Conservation (phyloP, 1,140 invertebrate species). For the Sycobia sp. region DNA sequence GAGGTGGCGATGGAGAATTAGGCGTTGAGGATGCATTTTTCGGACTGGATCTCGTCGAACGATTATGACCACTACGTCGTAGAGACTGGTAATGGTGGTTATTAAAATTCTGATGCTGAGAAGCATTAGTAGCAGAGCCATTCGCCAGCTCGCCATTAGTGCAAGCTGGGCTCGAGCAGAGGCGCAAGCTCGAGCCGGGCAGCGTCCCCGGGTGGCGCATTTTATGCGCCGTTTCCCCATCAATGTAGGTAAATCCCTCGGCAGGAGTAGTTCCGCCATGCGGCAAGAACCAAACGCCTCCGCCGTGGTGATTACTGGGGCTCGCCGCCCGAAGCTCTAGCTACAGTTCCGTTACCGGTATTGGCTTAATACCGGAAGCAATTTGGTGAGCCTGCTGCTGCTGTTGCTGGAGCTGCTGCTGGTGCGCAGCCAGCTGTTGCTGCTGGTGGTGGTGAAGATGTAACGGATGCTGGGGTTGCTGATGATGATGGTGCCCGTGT, state of each 20-base stretch:
- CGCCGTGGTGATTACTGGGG: slow-evolving; percentile 61
- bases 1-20: slow-evolving; percentile 34
- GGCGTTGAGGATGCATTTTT: slow-evolving; percentile 18
- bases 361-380: slow-evolving; percentile 70
- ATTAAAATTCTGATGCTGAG: slow-evolving; percentile 34
- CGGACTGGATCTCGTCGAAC: slow-evolving; percentile 9
- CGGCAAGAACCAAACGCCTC: slow-evolving; percentile 61
- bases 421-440: slow-evolving; percentile 42
- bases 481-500: slow-evolving; percentile 62
- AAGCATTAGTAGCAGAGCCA: slow-evolving; percentile 26
- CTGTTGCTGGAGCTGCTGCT: slow-evolving; percentile 64
- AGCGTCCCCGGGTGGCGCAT: slow-evolving; percentile 57
- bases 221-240: slow-evolving; percentile 65
- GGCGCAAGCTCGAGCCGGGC: slow-evolving; percentile 36
- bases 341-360: slow-evolving; percentile 91
- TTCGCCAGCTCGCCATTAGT: slow-evolving; percentile 35
- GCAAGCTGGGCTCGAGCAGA: slow-evolving; percentile 32
- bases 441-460: slow-evolving; percentile 60
- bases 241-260: slow-evolving; percentile 77
- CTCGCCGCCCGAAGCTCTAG: slow-evolving; percentile 84
- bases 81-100: slow-evolving; percentile 42
- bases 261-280: slow-evolving; percentile 71
- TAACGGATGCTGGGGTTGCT: slow-evolving; percentile 45
- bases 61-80: slow-evolving; percentile 17
- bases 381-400: slow-evolving; percentile 64